phyloP scores from a whole-genome alignment of 2,797 vertebrate genomes.

The Uromys caudimaculatus region DNA sequence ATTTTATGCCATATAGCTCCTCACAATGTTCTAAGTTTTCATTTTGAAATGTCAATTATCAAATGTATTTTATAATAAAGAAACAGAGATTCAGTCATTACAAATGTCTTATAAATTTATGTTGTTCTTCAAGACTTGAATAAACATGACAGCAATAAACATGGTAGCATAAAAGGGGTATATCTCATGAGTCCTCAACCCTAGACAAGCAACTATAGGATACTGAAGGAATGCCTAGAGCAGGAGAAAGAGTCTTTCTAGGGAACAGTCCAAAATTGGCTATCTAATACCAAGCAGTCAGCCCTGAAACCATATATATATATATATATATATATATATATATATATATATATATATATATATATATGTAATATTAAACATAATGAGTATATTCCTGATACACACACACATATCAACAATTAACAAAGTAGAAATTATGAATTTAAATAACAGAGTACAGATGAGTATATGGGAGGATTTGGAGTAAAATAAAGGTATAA shows the following conservation, averaged over 20 bases:
- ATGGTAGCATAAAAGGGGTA: no score
- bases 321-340: not conserved
- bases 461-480: not conserved
- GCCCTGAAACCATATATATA: not conserved
- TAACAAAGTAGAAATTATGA: not conserved
- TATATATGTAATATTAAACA: not conserved
- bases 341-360: not conserved
- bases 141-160: not conserved
- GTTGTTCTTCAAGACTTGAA: not conserved
- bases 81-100: no score
- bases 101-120: not conserved
- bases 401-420: not conserved
- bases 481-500: not conserved
- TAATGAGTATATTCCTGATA: not conserved
- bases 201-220: not conserved
- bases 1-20: not conserved
- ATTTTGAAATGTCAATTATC: not conserved
- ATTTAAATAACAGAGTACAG: not conserved
- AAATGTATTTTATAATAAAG: not conserved
- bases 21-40: not conserved
- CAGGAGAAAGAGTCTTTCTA: not conserved
- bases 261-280: not conserved
- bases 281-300: not conserved
- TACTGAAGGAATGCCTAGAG: no score
- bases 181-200: not conserved